Evolutionary conservation across 2,797 vertebrate species (phyloP).

Genomic region (Typhlichthys subterraneus): DNA sequence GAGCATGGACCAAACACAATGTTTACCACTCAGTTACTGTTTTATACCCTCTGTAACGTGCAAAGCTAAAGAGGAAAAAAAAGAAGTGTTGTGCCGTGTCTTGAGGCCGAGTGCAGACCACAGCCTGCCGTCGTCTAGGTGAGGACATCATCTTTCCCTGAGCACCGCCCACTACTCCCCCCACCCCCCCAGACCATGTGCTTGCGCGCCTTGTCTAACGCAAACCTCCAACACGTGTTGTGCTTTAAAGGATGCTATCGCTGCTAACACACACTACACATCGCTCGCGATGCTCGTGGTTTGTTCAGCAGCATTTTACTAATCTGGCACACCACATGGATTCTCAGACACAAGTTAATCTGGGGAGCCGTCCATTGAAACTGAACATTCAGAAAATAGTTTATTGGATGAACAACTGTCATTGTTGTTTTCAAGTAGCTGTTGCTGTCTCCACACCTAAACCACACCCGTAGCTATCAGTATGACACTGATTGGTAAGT

Average conservation of each 20-base stretch:
- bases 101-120: conserved; percentile 61
- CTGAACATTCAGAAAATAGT: too few species aligned
- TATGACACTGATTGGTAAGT: too few species aligned
- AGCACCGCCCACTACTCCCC: neutral
- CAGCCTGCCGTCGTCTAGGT: conserved; percentile 66
- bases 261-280: neutral
- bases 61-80: conserved; percentile 82
- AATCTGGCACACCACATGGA: too few species aligned
- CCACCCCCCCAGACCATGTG: neutral
- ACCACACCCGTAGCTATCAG: too few species aligned
- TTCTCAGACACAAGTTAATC: too few species aligned
- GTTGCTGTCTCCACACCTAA: too few species aligned
- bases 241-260: neutral
- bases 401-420: too few species aligned
- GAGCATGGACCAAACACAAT: neutral
- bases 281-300: neutral
- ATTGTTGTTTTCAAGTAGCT: too few species aligned
- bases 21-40: conserved; percentile 31
- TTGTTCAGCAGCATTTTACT: neutral
- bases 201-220: neutral
- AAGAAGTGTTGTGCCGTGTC: conserved; percentile 85
- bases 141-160: conserved; percentile 43
- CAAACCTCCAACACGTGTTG: neutral
- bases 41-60: conserved; percentile 31
- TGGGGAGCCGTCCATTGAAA: too few species aligned